Evolutionary conservation across 2,113 vertebrate genomes (phyloP).

Genomic region (Euleptes europaea): DNA sequence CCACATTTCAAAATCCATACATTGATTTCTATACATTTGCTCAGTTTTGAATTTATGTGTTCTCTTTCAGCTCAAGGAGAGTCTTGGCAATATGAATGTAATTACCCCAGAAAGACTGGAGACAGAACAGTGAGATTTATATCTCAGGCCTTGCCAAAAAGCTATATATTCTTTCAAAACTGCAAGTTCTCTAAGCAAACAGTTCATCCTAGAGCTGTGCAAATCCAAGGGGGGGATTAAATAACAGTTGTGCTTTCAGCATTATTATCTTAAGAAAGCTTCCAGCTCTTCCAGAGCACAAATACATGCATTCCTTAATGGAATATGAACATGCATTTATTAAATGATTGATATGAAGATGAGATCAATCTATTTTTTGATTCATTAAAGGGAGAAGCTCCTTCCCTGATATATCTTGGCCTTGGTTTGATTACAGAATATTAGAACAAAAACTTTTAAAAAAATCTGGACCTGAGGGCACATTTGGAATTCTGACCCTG

Average conservation of each 20-base stretch:
- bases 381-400: background rate
- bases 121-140: constrained; percentile 40
- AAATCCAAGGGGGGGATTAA: constrained; percentile 33
- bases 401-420: background rate
- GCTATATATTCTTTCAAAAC: constrained; percentile 11
- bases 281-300: background rate
- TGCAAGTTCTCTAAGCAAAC: constrained; percentile 29
- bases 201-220: constrained; percentile 37
- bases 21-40: background rate
- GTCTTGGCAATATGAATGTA: constrained; percentile 31
- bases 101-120: constrained; percentile 30
- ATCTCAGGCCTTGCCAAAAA: constrained; percentile 46
- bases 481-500: too few species aligned
- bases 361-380: background rate
- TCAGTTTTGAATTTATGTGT: background rate
- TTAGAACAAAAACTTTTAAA: too few species aligned
- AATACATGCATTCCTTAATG: background rate
- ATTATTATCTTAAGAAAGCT: background rate
- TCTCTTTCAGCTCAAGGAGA: background rate
- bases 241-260: background rate
- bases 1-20: background rate
- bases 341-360: background rate
- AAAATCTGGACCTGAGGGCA: too few species aligned
- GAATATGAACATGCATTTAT: background rate
- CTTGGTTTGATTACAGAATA: background rate